A percentile compares a stretch with the other conserved stretches of the same genome.
Evolutionary conservation across 2,888 invertebrate species (phyloP).

Genomic region (Blera fallax): DNA sequence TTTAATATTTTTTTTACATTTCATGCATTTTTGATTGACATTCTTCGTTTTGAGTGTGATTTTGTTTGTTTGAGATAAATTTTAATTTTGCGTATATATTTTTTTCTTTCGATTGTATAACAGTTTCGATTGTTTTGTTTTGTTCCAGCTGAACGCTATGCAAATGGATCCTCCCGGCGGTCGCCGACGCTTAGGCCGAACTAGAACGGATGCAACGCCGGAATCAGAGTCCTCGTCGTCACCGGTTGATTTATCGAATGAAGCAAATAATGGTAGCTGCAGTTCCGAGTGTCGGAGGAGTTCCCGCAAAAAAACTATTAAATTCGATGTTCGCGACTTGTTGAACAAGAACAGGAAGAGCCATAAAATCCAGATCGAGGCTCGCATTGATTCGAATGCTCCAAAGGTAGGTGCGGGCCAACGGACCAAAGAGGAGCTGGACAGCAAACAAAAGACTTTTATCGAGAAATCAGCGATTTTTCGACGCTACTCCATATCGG

Average conservation of each 20-base stretch:
- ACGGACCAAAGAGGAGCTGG: conserved; percentile 68
- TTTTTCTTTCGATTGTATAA: conserved; percentile 31
- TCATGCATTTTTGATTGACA: conserved; percentile 35
- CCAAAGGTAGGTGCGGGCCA: conserved; percentile 49
- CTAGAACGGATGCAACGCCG: background rate
- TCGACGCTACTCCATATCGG: conserved; percentile 76
- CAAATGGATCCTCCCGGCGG: conserved; percentile 57
- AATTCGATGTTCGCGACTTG: conserved; percentile 80
- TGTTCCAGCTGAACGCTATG: conserved; percentile 41
- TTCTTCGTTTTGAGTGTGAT: conserved; percentile 50
- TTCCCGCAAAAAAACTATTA: conserved; percentile 80
- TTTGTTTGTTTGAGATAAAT: background rate
- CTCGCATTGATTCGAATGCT: conserved; percentile 79
- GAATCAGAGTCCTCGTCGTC: conserved; percentile 38
- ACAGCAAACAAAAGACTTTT: conserved; percentile 75
- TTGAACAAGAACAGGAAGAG: conserved; percentile 79
- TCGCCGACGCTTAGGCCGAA: conserved; percentile 19
- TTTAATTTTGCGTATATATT: background rate
- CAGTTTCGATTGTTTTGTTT: conserved; percentile 35
- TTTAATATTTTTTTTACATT: background rate
- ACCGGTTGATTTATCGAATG: conserved; percentile 40
- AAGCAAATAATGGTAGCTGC: background rate
- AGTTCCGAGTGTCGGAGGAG: conserved; percentile 78
- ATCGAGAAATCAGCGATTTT: conserved; percentile 76
- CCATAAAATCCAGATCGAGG: conserved; percentile 80